Base-by-base conservation (phyloP, 2,113 vertebrate species). In the Morone saxatilis region DNA sequence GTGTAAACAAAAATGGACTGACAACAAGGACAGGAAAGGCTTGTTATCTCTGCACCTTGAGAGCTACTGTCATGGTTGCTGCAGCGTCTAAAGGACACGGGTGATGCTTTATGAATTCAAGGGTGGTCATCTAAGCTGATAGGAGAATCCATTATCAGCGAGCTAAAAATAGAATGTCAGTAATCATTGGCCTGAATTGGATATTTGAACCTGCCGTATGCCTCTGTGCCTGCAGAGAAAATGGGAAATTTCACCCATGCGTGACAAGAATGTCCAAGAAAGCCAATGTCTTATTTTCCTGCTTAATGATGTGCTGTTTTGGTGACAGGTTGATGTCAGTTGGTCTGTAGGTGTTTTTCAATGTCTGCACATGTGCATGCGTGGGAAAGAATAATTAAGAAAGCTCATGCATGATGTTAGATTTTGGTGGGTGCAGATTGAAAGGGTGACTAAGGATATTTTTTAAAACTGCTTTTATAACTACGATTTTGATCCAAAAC, bases 161-260 rank as follows among this genome's bases (percentile, higher is more conserved):
- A 48, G 84, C 91, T 93, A 93, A 94, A 94, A 95, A 95, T 94
- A 95, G 90, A 59, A 62, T 53, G 40, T 40, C 83, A 48, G 86
- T 76, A 85, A 77, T 86, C 73, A 76, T 61, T 88, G 73, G 82
- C 83, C 87, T 66, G 79, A 82, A 91, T 83, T 88, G 86, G 84
- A 89, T 81, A 84, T 63, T 73, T 92, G 89, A 93, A 92, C 88
- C 80, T 86, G 88, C 51, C 16, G 41, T 59, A 69, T 78, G 80
- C 67, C 22, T 20, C 73, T 19, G 62, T 14, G 76, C 78, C 66
- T 43, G 60, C 20, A 5, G 76, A 78, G 66, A 91, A 86, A 82
- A 88, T 59, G 7, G 31, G n/a, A 86, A 88, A 83, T 84, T 80
- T 89, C 88, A 83, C n/a, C 59, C 47, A 11, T 40, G 81, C 67